Evolutionary conservation across 2,888 invertebrate genomes (phyloP), one percentile per base, ranked within the genome.

Genomic region (Auanema freiburgensis): DNA sequence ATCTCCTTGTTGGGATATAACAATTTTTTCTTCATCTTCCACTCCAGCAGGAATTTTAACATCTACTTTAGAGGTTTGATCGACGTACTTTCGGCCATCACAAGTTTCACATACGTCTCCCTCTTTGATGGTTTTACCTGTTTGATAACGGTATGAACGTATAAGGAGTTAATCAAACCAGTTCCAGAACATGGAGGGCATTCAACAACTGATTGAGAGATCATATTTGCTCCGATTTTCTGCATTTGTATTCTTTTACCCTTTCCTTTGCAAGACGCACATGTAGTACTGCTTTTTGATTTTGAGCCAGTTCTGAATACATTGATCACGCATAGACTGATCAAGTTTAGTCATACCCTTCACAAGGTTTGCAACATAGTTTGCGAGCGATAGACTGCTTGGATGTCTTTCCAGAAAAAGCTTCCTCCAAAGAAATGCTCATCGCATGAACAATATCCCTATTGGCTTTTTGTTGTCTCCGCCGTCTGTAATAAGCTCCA

Each of bases 1-100:
- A 85, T 95, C 92, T 41, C 94, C 94, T 86, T 93, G 93, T 43
- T 91, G 91, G 73, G 90, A 87, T 84, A 93, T 92, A 77, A 88
- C 88, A 69, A 95, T 90, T 85, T 91, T 92, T 84, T 92, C 90
- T 79, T 90, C 89, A 80, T 93, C 90, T 69, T 88, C 88, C 91
- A 92, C 92, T 40, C 93, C 94, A 83, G 91, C 91, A 78, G 93
- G 92, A 69, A 96, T 89, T 83, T 5, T 10, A 46, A 21, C 46
- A 10, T 46, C 46, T 46, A 18, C 21, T 46, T 46, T 46, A 46
- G 21, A 46, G 14, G 60, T 25, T 18, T 18, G 40, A 16, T 53
- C 54, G 18, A 53, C 16, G 24, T 43, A 16, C 43, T 60, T 60
- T 11, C 40, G n/a, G 8, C 60, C 60, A 21, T 42, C 44, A 16